Conservation (phyloP, 2,888 invertebrate genomes). For the Microplitis manilae region DNA sequence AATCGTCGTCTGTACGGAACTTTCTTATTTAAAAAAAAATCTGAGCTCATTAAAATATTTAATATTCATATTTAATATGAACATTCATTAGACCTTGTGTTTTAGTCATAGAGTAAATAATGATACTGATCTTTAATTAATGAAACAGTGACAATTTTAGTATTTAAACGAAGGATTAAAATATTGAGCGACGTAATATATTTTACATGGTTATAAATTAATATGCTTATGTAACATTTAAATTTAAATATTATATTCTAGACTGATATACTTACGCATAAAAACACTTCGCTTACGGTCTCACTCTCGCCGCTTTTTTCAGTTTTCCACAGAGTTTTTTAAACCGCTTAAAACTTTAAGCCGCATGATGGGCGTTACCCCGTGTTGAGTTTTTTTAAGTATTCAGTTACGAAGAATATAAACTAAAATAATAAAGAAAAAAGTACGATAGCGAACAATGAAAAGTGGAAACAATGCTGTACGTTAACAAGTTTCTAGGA, state of each 20-base stretch:
- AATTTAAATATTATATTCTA: background rate
- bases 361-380: slow-evolving; percentile 4
- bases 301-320: slow-evolving; percentile 1
- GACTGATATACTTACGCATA: background rate
- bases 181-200: background rate
- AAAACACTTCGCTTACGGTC: background rate
- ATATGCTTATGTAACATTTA: background rate
- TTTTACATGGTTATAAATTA: background rate
- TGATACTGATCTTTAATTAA: no score
- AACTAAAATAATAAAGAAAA: slow-evolving; percentile 4
- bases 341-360: slow-evolving; percentile 41
- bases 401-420: slow-evolving; percentile 12
- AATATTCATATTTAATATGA: background rate
- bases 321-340: slow-evolving; percentile 28
- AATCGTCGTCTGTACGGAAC: background rate
- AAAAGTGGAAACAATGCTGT: slow-evolving; percentile 15
- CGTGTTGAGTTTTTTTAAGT: slow-evolving; percentile 28
- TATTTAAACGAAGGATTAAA: background rate
- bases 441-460: background rate
- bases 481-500: slow-evolving; percentile 23
- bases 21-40: background rate
- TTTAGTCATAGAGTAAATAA: no score
- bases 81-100: no score
- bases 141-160: no score
- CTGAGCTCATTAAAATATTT: background rate